A percentile compares a stretch with the other conserved stretches of the same genome.
Conservation (phyloP, 2,888 invertebrate genomes). For the Onchidella celtica region DNA sequence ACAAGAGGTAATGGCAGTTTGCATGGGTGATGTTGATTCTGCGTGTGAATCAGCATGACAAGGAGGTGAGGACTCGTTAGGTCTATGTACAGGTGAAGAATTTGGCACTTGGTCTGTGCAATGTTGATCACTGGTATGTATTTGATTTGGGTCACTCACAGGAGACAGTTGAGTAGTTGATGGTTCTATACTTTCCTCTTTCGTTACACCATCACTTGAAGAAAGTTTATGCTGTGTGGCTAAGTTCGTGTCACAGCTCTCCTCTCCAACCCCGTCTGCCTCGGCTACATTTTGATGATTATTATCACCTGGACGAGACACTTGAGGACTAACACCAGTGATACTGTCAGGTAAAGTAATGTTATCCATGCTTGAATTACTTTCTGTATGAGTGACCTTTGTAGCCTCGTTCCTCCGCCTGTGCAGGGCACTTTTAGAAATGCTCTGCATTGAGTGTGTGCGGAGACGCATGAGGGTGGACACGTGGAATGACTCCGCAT, state of each 20-base stretch:
- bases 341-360: background rate
- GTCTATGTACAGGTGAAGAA: background rate
- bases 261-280: background rate
- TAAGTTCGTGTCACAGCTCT: background rate
- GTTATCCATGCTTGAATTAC: background rate
- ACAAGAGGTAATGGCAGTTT: background rate
- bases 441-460: constrained; percentile 64
- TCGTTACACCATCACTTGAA: background rate
- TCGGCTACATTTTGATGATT: background rate
- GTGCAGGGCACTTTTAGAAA: constrained; percentile 46
- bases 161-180: background rate
- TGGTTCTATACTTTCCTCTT: background rate
- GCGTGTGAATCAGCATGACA: background rate
- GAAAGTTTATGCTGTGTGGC: background rate
- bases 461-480: constrained; percentile 70
- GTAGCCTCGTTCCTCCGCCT: constrained; percentile 40
- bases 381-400: background rate
- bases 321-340: background rate
- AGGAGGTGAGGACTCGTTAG: background rate
- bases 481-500: constrained; percentile 81
- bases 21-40: background rate
- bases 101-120: background rate
- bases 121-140: background rate
- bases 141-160: background rate
- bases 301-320: background rate